Evolutionary conservation across 2,797 vertebrate genomes (phyloP).

Genomic region (Lepilemur ruficaudatus): DNA sequence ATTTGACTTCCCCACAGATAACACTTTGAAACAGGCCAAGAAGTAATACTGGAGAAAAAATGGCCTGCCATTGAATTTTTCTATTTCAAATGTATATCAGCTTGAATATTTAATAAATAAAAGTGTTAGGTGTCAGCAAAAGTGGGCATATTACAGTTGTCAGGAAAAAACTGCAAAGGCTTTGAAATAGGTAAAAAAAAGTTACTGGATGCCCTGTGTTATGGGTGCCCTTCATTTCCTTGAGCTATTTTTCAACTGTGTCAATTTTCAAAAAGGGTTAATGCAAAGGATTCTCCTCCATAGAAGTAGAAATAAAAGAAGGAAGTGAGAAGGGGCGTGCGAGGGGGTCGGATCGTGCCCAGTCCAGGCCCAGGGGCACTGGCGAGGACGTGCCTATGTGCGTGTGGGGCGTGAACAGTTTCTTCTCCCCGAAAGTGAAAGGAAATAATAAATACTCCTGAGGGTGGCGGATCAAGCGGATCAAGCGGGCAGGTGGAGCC

Average conservation of each 20-base stretch:
- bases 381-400: background rate
- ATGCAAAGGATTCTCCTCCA: background rate
- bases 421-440: background rate
- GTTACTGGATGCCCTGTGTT: background rate
- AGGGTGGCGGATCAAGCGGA: background rate
- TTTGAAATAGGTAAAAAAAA: background rate
- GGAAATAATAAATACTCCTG: background rate
- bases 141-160: background rate
- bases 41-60: background rate
- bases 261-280: background rate
- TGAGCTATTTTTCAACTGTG: background rate
- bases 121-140: background rate
- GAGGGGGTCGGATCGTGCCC: background rate
- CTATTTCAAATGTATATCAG: background rate
- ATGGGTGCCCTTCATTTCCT: background rate
- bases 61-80: background rate
- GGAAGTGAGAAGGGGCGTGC: background rate
- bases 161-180: background rate
- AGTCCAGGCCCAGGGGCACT: accelerated
- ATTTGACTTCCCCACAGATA: background rate
- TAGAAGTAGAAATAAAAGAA: background rate
- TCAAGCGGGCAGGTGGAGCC: background rate
- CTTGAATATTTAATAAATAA: background rate
- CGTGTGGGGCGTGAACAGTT: no score
- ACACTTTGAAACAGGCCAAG: background rate